phyloP scores from a whole-genome alignment of 2,888 invertebrate species.

The Eupithecia vulgata region DNA sequence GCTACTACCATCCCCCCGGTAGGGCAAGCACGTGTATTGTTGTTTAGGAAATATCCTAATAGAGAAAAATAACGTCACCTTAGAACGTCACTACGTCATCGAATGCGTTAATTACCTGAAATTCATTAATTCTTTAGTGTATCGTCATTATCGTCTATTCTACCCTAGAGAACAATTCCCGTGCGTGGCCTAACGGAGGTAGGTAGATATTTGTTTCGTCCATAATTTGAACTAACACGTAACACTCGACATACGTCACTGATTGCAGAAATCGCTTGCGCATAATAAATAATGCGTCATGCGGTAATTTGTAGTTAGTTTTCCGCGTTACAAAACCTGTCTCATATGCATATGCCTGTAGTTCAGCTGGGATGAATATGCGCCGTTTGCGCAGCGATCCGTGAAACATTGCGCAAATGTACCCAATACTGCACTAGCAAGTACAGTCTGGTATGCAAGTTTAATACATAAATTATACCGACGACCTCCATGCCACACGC shows the following conservation, averaged over 20 bases:
- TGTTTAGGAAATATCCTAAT: too few relatives aligned
- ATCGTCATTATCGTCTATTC: too few relatives aligned
- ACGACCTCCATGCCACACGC: background rate
- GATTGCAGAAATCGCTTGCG: conserved; percentile 11
- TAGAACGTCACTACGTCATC: too few relatives aligned
- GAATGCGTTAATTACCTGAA: too few relatives aligned
- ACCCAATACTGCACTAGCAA: conserved; percentile 9
- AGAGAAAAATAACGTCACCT: too few relatives aligned
- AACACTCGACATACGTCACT: conserved; percentile 1
- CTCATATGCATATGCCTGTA: conserved; percentile 25
- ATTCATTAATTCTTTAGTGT: too few relatives aligned
- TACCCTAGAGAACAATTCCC: too few relatives aligned
- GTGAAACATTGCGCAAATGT: conserved; percentile 55
- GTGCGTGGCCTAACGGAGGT: too few relatives aligned
- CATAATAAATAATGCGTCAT: conserved; percentile 32
- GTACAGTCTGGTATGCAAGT: conserved; percentile 23
- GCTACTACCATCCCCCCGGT: background rate
- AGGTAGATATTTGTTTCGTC: background rate
- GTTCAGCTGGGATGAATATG: conserved; percentile 54
- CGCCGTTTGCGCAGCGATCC: conserved; percentile 54
- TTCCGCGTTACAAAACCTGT: conserved; percentile 51
- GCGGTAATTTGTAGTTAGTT: conserved; percentile 43
- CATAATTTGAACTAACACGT: background rate
- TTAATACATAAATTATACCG: background rate
- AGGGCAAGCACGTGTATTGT: too few relatives aligned